phyloP scores from a whole-genome alignment of 2,797 vertebrate species.

The Cuculus canorus region DNA sequence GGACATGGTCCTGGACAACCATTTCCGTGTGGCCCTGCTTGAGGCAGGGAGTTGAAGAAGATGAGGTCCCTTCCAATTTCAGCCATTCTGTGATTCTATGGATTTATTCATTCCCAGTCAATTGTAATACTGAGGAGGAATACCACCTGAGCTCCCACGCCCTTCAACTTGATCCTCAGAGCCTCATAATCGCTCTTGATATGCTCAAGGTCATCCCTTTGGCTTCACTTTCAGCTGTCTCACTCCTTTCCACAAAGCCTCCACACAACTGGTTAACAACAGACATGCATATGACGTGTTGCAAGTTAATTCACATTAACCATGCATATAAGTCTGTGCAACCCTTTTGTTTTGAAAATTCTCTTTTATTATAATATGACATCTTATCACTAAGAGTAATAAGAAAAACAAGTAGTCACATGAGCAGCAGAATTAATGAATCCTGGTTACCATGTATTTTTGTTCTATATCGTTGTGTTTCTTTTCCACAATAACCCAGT shows the following conservation, averaged over 20 bases:
- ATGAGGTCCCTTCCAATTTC: no score
- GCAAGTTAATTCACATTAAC: neutral
- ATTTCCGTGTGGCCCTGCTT: no score
- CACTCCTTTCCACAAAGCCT: neutral
- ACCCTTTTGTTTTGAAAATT: neutral
- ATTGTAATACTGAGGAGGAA: neutral
- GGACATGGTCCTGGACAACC: no score
- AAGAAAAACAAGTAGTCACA: neutral
- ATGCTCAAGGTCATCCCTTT: neutral
- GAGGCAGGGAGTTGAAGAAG: no score
- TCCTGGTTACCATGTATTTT: neutral
- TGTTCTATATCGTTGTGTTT: neutral
- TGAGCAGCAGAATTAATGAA: neutral
- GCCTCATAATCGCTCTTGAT: neutral
- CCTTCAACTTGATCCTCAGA: neutral
- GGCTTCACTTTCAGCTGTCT: neutral
- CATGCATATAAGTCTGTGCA: no score
- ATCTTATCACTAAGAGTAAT: neutral
- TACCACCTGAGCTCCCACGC: neutral
- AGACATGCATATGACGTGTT: neutral
- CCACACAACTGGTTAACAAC: neutral
- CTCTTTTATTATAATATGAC: neutral
- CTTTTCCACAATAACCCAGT: neutral
- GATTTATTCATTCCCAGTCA: neutral
- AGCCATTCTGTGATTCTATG: no score